Evolutionary conservation across 2,797 vertebrate genomes (phyloP), one percentile per base, ranked within the genome.

Genomic region (Danio tinwini): DNA sequence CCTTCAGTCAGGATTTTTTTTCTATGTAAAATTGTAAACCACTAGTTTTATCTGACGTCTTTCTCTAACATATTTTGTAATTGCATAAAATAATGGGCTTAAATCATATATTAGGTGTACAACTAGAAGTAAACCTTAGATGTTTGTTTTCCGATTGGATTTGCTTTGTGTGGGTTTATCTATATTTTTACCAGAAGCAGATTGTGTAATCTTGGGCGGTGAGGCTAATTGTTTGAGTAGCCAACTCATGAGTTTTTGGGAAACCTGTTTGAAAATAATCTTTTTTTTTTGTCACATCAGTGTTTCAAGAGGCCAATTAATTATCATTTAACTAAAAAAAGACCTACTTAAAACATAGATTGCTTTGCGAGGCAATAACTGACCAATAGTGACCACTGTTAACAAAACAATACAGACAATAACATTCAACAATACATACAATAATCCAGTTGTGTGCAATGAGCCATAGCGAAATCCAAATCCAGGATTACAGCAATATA

Each of bases 361-460:
- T 45, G 37, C 9, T 40, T 29, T 80, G 47, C 19, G 9, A 63
- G 37, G 63, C 73, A 78, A 45, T 40, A 81, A 81, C 78, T 17
- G 49, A 84, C 80, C 76, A 81, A 39, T 84, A 83, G 74, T 58
- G 70, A 71, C 88, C 86, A 87, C 11, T 5, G 52, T 14, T 1
- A 52, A 88, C 77, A 76, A 76, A 90, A 87, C 82, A 82, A 80
- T 79, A 67, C 13, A 67, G 70, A 88, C 83, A 86, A 89, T 87
- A 82, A 75, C 80, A 77, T 47, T 74, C 65, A 90, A 87, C 82
- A 82, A 80, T 79, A 67, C 13, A 67, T 70, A 88, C 83, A 86
- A 89, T 92, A 91, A 92, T 93, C 87, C 89, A 50, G 21, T 78
- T 69, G 62, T 77, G 76, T 90, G 67, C 88, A 92, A 91, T 93